Base-by-base conservation (phyloP, 2,888 invertebrate genomes). In the Pachymerium ferrugineum region DNA sequence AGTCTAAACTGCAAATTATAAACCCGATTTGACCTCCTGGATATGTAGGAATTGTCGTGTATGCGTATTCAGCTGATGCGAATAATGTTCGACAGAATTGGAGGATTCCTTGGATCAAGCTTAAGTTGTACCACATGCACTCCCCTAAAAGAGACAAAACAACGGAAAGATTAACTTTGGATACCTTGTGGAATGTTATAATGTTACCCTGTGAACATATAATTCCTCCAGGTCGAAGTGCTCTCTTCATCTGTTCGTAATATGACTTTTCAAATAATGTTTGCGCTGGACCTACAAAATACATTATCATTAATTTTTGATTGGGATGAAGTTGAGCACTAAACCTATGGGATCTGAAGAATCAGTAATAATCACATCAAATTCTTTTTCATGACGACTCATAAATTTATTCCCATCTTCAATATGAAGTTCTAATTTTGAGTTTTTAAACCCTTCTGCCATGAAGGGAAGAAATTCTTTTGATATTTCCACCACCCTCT, bases 281-380 rank as follows among this genome's bases (percentile, higher is more conserved):
- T 74, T 86, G 86, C 0, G 90, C 90, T 31, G 90, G 90, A 29
- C 89, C 89, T 89, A 76, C 19, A 12, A 29, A 38, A 22, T 22
- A 67, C 8, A 67, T 12, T 25, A 25, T n/a, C n/a, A 67, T 35
- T 10, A 73, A 62, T 67, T n/a, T 14, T n/a, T 35, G 8, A 14
- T 35, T 8, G 35, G 14, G 35, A 14, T 35, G 14, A 8, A 35
- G 35, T 14, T 35, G 35, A 10, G 14, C 35, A 31, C 12, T n/a
- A 0, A 68, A 86, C 97, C 98, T 30, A 97, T 87, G 0, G 98
- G 98, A 85, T 99, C 99, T 47, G 97, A 96, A 77, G 97, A 97
- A 82, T 99, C 99, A 0, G 98, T 99, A 74, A 99, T 97, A 77
- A 99, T 96, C 62, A 99, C 93, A 84, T 99, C 99, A 82, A 94